Base-by-base conservation (phyloP, 1,140 invertebrate species). In the Hyphantria cunea region DNA sequence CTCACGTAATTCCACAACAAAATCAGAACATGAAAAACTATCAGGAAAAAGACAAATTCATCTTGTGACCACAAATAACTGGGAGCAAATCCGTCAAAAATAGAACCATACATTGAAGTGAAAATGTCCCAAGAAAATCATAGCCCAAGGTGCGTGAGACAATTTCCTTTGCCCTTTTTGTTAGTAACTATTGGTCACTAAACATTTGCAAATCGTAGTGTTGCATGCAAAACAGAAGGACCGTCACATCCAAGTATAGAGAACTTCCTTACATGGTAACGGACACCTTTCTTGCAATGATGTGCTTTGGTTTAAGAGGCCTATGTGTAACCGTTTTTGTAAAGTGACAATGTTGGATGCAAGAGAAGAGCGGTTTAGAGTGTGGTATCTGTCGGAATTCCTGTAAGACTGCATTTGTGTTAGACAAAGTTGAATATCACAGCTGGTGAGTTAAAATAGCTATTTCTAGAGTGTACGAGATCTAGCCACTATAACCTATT, bases 141-240 rank as follows among this genome's bases (percentile, higher is more conserved):
- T 55, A 25, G n/a, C 7, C 58, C 66, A 63, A 63, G 34, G 34
- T 72, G 71, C 76, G 74, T 78, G 78, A 72, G 70, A 78, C 75
- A 71, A 82, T 82, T 79, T 80, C 71, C 65, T 66, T 69, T 44
- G 55, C 70, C 65, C 42, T 74, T 74, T 74, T 80, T 78, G 75
- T 80, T 67, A 64, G 56, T 50, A 32, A 25, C 17, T 25, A 25
- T 25, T 25, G 17, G 17, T 25, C 2, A 25, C 17, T 25, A 25
- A 63, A 44, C 70, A 75, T 74, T 76, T 76, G 76, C 74, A 64
- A 70, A 60, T 74, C 69, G 37, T 42, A 59, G 47, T 51, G 48
- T 67, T 66, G 49, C 69, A 82, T 80, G 80, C 80, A 80, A 82
- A 82, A 66, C 62, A 55, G 62, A 64, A 45, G 55, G 64, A 58